These are phyloP conservation scores for Mnemiopsis leidyi DNA, from an alignment of 37 sponge, comb jelly and placozoan species.

Conservation along the genomic window DNA sequence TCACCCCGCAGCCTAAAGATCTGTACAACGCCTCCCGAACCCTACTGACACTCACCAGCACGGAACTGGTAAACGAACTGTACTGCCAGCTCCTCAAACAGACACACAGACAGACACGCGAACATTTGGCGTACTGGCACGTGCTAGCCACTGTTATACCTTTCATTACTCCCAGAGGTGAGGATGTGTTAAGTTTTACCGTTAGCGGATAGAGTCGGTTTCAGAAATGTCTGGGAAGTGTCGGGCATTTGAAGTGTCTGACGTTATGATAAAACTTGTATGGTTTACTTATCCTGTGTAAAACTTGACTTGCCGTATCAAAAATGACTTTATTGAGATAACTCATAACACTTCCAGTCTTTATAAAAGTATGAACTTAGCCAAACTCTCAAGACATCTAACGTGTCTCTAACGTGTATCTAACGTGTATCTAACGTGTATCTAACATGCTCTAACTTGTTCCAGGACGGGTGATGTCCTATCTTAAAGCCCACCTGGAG, in stretches of 20 bases:
- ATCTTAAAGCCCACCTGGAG: slow-evolving; percentile 16
- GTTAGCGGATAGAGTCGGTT: too few species aligned
- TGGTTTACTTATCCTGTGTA: too few species aligned
- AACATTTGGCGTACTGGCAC: slow-evolving; percentile 16
- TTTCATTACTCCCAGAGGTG: slow-evolving; percentile 15
- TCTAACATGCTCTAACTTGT: neutral
- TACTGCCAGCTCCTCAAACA: slow-evolving; percentile 58
- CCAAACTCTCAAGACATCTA: too few species aligned
- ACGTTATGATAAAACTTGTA: too few species aligned
- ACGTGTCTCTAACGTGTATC: neutral
- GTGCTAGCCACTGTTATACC: slow-evolving; percentile 38
- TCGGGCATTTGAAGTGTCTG: too few species aligned
- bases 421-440: neutral
- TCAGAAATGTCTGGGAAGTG: too few species aligned
- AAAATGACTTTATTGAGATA: too few species aligned
- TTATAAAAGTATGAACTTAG: too few species aligned
- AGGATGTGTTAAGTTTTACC: too few species aligned
- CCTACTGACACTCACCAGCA: slow-evolving; percentile 5
- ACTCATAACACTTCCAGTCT: too few species aligned
- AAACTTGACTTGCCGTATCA: too few species aligned
- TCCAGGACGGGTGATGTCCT: slow-evolving; percentile 34
- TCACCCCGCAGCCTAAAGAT: slow-evolving; percentile 3
- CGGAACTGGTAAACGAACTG: slow-evolving; percentile 34
- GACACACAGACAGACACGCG: slow-evolving; percentile 38
- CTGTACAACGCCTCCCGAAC: slow-evolving; percentile 38